Percentiles rank a stretch among this genome's conserved stretches.
phyloP scores from a whole-genome alignment of 2,888 invertebrate genomes.

The Lutraria lutraria region DNA sequence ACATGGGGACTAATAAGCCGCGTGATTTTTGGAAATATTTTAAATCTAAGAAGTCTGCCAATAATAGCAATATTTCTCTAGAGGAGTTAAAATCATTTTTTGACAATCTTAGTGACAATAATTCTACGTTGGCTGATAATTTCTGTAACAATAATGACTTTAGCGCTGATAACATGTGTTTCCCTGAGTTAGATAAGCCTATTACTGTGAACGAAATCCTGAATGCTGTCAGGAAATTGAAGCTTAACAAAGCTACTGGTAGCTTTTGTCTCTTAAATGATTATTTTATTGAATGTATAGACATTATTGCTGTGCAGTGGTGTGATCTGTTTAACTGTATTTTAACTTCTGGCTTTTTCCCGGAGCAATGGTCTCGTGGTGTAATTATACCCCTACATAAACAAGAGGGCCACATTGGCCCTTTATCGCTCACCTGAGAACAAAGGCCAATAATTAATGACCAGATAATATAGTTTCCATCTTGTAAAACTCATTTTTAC shows the following conservation, averaged over 20 bases:
- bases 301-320: slow-evolving; percentile 21
- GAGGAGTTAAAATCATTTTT: no score
- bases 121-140: background rate
- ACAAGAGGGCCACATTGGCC: no score
- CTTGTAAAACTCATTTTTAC: no score
- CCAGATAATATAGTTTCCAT: no score
- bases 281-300: slow-evolving; percentile 34
- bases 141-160: slow-evolving; percentile 24
- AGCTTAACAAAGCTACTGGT: slow-evolving; percentile 25
- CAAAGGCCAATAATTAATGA: no score
- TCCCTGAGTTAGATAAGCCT: slow-evolving; percentile 24
- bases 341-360: slow-evolving; percentile 25
- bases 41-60: no score
- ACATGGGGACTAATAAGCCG: no score
- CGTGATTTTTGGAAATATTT: no score
- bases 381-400: no score
- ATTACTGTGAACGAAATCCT: slow-evolving; percentile 28
- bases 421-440: no score
- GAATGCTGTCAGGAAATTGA: slow-evolving; percentile 29
- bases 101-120: no score
- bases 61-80: no score
- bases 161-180: background rate
- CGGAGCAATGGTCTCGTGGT: background rate
- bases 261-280: slow-evolving; percentile 38
- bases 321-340: slow-evolving; percentile 41